Base-by-base conservation (phyloP, 2,888 invertebrate genomes). In the Belgica antarctica region DNA sequence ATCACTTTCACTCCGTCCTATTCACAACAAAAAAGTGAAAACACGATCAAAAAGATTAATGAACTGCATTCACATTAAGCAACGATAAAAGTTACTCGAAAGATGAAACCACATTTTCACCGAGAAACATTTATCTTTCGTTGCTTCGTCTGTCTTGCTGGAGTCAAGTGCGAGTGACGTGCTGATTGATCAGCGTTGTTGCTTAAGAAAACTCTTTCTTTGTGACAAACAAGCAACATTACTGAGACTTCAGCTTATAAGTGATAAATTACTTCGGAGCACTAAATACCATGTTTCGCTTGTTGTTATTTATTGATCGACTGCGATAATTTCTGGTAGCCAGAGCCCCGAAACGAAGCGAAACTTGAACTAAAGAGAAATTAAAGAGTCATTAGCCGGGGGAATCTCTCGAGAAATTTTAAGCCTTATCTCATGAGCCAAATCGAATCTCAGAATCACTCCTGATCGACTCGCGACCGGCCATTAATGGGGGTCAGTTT, bases 281-380 rank as follows among this genome's bases (percentile, higher is more conserved):
- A 59, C 27, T 59, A 59, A 59, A 59, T 59, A 59, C 59, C 59
- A 59, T 59, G 59, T 59, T 59, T 27, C 12, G n/a, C 22, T 59
- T 19, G 5, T 59, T 22, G 59, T 59, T 59, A 59, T 59, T 59
- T 59, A 59, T 59, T 59, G 59, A 59, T 59, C 59, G 27, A 27
- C 25, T 59, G 59, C 59, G 59, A 59, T 59, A 59, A 59, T 59
- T 59, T 59, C 59, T 59, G 59, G 59, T 59, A 59, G 59, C 27
- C 27, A 1, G 22, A 52, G 52, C 2, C n/a, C n/a, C 22, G 12
- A 1, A 3, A n/a, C 1, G 27, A 27, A 59, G 15, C 25, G n/a
- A n/a, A n/a, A n/a, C n/a, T 15, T n/a, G n/a, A 41, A 15, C 41
- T 12, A 24, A 27, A n/a, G 7, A 22, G 57, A 3, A 57, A 59